A percentile compares a stretch with the other conserved stretches of the same genome.
These are phyloP conservation scores for Lydus trimaculatus DNA, from an alignment of 2,888 invertebrate species.

Conservation along the genomic window DNA sequence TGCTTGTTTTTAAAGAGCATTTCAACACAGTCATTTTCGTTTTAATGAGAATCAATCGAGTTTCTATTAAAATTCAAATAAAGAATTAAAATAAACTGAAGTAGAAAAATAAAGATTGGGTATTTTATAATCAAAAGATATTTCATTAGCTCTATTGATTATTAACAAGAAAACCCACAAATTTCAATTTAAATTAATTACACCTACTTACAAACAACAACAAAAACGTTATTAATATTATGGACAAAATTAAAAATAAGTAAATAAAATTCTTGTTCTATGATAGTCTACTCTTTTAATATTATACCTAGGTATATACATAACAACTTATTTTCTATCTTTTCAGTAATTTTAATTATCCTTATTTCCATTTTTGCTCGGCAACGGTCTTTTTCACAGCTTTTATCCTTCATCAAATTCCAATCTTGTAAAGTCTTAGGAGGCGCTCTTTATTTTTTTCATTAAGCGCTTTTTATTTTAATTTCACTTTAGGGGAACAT, in stretches of 20 bases:
- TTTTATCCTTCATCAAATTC: slow-evolving; percentile 56
- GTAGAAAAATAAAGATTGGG: not conserved
- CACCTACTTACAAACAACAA: no score
- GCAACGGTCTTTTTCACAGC: slow-evolving; percentile 51
- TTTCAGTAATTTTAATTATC: slow-evolving; percentile 53
- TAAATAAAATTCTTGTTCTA: no score
- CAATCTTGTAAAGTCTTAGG: slow-evolving; percentile 51
- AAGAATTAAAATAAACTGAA: slow-evolving; percentile 7
- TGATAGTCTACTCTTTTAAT: no score
- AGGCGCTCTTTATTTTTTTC: slow-evolving; percentile 46
- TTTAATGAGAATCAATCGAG: slow-evolving; percentile 13
- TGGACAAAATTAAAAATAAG: no score
- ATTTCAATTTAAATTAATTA: no score
- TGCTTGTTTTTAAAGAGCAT: no score
- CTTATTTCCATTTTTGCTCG: slow-evolving; percentile 53
- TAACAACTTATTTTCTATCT: slow-evolving; percentile 21
- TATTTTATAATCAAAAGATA: slow-evolving; percentile 3
- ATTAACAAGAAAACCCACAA: not conserved
- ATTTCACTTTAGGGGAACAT: slow-evolving; percentile 42
- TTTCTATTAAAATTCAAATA: slow-evolving; percentile 14
- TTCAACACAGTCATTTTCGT: not conserved
- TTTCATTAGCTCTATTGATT: not conserved
- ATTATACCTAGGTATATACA: slow-evolving; percentile 2
- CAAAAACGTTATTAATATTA: no score
- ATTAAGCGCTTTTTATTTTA: slow-evolving; percentile 49